Base-by-base conservation (phyloP, 2,888 invertebrate species). In the Tenthredo livida region DNA sequence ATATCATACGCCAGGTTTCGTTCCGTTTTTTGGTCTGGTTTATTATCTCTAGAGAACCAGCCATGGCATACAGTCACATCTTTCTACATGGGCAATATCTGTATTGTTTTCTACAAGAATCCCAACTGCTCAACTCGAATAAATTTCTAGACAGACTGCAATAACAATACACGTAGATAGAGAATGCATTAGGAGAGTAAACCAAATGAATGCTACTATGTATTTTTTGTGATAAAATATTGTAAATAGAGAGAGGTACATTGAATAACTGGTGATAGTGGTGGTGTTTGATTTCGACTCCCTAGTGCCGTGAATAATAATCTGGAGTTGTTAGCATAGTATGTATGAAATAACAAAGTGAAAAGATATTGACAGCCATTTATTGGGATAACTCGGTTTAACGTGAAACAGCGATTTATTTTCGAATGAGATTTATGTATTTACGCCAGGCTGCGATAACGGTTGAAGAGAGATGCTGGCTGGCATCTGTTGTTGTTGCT, bases 401-500 rank as follows among this genome's bases (percentile, higher is more conserved):
- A 33, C n/a, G 10, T 9, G 1, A 43, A 1, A 15, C 43, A 47
- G 21, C 3, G 40, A 17, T 15, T 75, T 6, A 2, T 75, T 2
- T 40, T 12, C 1, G 21, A 37, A 12, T 40, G 5, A 61, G 3
- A 61, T 80, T 83, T 47, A 70, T 17, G 83, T 29, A 83, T 83
- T 83, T n/a, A 43, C 47, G 21, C 43, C 50, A 12, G 83, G 70
- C 70, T 83, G 83, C 17, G 83, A 83, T 21, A 83, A 29, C 15
- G 83, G 83, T 40, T 83, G 83, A 17, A 83, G 25, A 21, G 83
- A 67, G 0, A 67, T 70, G n/a, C 67, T 83, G 50, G 77, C 84
- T 85, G 67, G 85, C 84, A 87, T 87, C 88, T 86, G 87, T 85
- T 70, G 85, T 15, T 67, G 67, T 33, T 67, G 67, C 1, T 67